Percentiles rank a stretch among this genome's conserved stretches.
Evolutionary conservation across 2,888 invertebrate species (phyloP).

Genomic region (Leuctra nigra): DNA sequence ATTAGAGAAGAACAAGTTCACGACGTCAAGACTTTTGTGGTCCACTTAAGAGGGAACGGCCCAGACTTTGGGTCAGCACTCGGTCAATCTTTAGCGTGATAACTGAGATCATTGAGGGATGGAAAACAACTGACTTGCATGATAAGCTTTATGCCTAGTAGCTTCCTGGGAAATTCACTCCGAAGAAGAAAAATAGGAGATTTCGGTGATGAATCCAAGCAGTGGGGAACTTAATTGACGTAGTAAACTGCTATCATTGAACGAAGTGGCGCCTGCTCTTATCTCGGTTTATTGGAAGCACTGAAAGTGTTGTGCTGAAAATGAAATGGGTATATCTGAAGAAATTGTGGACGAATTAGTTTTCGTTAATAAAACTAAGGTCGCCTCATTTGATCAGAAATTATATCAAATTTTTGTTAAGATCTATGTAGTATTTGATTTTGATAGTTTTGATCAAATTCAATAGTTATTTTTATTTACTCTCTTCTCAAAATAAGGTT

Average conservation of each 20-base stretch:
- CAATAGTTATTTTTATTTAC: too few species aligned
- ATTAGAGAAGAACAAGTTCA: conserved; percentile 6
- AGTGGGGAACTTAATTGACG: neutral
- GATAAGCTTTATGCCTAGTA: conserved; percentile 11
- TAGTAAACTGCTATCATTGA: neutral
- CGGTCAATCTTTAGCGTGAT: conserved; percentile 13
- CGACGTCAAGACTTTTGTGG: conserved; percentile 12
- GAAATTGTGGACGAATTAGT: too few species aligned
- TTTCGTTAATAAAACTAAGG: too few species aligned
- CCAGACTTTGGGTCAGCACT: conserved; percentile 14
- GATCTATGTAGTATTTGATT: too few species aligned
- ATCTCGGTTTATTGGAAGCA: too few species aligned
- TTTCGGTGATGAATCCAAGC: neutral
- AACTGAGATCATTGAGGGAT: conserved; percentile 15
- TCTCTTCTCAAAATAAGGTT: too few species aligned
- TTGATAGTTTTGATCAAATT: too few species aligned
- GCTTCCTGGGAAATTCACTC: neutral
- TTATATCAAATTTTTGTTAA: too few species aligned
- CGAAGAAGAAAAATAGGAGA: neutral
- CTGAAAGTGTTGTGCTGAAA: too few species aligned
- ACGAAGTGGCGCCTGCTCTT: neutral
- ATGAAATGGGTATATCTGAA: too few species aligned
- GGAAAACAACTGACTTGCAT: conserved; percentile 6
- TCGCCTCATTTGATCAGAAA: too few species aligned
- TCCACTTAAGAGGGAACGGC: conserved; percentile 16